Evolutionary conservation across 1,140 invertebrate species (phyloP).

Genomic region (Tigriopus japonicus): DNA sequence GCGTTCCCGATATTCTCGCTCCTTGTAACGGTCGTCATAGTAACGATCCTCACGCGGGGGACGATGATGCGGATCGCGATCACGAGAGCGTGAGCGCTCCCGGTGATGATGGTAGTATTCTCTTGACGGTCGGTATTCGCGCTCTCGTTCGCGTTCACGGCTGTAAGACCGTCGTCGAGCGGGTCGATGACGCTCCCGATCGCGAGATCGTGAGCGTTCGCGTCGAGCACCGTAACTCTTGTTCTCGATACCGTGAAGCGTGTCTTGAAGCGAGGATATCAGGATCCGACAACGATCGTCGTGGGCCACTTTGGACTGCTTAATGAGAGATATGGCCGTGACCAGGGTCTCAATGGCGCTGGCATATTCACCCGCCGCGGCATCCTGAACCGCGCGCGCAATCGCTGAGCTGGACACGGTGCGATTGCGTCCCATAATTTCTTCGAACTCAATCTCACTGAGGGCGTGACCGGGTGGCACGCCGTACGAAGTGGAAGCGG

Average conservation of each 20-base stretch:
- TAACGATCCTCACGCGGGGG: conserved; percentile 18
- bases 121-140: conserved; percentile 16
- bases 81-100: conserved; percentile 25
- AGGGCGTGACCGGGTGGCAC: conserved; percentile 26
- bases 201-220: conserved; percentile 38
- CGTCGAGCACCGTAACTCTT: conserved; percentile 69
- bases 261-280: conserved; percentile 89
- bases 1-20: conserved; percentile 4
- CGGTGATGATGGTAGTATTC: conserved; percentile 30
- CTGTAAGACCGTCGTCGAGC: conserved; percentile 31
- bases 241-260: conserved; percentile 84
- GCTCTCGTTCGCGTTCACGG: conserved; percentile 26
- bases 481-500: conserved; percentile 29
- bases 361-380: conserved; percentile 80
- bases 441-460: conserved; percentile 89
- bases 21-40: conserved; percentile 11
- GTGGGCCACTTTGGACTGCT: conserved; percentile 90
- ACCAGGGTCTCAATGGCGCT: conserved; percentile 95
- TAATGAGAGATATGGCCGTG: conserved; percentile 94
- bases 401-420: conserved; percentile 95
- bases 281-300: conserved; percentile 97
- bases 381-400: conserved; percentile 86
- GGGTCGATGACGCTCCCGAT: conserved; percentile 49
- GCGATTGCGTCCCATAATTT: conserved; percentile 89
- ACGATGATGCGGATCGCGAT: conserved; percentile 25